A percentile compares a stretch with the other conserved stretches of the same genome.
Conservation (phyloP, 1,140 invertebrate species). For the Diorhabda sublineata region DNA sequence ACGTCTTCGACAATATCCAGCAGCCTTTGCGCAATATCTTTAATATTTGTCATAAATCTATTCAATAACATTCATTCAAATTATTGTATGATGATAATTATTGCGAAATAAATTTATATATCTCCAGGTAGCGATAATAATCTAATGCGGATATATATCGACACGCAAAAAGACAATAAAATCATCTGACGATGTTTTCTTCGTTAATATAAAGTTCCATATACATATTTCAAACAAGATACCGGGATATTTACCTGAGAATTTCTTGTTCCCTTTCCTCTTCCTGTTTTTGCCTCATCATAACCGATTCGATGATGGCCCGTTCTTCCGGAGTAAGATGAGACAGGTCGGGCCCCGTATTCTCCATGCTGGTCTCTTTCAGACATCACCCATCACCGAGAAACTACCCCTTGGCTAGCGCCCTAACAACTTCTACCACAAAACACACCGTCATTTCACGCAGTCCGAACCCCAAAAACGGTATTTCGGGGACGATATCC, state of each 20-base stretch:
- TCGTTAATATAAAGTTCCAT: no score
- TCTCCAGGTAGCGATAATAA: neutral
- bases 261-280: conserved; percentile 93
- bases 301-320: conserved; percentile 94
- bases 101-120: no score
- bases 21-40: conserved; percentile 1
- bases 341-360: conserved; percentile 88
- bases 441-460: conserved; percentile 4
- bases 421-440: conserved; percentile 12
- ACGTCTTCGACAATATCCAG: neutral
- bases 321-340: conserved; percentile 97
- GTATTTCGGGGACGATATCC: conserved; percentile 21
- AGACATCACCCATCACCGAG: conserved; percentile 28
- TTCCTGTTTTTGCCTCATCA: conserved; percentile 93
- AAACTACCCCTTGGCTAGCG: conserved; percentile 7
- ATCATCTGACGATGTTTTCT: no score
- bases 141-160: neutral
- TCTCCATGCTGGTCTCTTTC: conserved; percentile 58
- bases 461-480: conserved; percentile 24
- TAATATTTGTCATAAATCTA: neutral
- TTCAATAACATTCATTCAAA: neutral
- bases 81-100: neutral
- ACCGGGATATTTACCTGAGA: conserved; percentile 69
- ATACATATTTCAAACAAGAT: no score
- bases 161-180: no score